Evolutionary conservation across 2,888 invertebrate genomes (phyloP), one percentile per base, ranked within the genome.

Genomic region (Panzeria rudis): DNA sequence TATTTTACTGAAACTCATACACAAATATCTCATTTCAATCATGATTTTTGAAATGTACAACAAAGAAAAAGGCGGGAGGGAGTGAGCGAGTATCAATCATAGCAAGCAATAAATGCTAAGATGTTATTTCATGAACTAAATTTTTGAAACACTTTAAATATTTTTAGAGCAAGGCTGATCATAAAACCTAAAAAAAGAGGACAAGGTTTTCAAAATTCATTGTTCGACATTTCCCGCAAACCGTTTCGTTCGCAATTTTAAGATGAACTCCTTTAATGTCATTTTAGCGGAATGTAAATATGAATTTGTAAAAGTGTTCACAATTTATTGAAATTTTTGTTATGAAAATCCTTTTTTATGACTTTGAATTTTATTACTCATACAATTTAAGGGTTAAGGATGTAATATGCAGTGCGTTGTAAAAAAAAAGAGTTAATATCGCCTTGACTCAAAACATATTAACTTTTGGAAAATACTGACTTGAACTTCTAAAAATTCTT

Each of bases 141-240:
- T 76, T 80, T 80, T 50, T 80, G 71, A 76, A 66, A 80, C 59
- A 66, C 76, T n/a, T n/a, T n/a, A n/a, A n/a, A n/a, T n/a, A n/a
- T n/a, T 72, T 72, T 76, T 77, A 72, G 81, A 81, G 54, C 71
- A 84, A 59, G 66, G 11, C 52, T 59, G 35, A 29, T n/a, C n/a
- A n/a, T n/a, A n/a, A n/a, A n/a, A n/a, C n/a, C n/a, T n/a, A n/a
- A n/a, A n/a, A 20, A 75, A 75, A 44, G 68, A 47, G 13, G 11
- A 17, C 15, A 61, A 20, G 25, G 4, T 69, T 41, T 73, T 79
- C 52, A 20, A 54, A n/a, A n/a, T n/a, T n/a, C n/a, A n/a, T n/a
- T 66, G 64, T 50, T 50, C 9, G 9, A 0, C 3, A 41, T 50
- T 47, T 47, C 35, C 9, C 7, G 35, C 13, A 54, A 56, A 38